Evolutionary conservation across 2,888 invertebrate genomes (phyloP).

Genomic region (Parelbella ahira): DNA sequence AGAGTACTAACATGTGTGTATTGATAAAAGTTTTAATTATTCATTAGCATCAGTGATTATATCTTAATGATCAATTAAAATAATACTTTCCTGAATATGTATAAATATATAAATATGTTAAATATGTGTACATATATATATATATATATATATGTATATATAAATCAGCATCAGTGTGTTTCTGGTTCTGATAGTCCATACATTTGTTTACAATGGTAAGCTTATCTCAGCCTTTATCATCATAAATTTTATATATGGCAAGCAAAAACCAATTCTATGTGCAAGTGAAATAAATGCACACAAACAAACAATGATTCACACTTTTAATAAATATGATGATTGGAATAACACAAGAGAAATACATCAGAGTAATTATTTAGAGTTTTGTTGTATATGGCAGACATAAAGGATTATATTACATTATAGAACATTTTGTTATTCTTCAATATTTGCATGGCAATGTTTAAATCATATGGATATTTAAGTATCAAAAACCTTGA

Average conservation of each 20-base stretch:
- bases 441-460: neutral
- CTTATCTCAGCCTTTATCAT: constrained; percentile 8
- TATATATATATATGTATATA: constrained; percentile 1
- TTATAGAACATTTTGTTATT: neutral
- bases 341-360: neutral
- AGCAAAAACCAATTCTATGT: constrained; percentile 1
- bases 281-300: neutral
- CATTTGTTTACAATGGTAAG: constrained; percentile 14
- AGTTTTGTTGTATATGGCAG: too few relatives aligned
- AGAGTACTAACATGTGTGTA: neutral
- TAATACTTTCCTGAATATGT: constrained; percentile 4
- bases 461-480: neutral
- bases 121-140: too few relatives aligned
- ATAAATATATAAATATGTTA: too few relatives aligned
- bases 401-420: too few relatives aligned
- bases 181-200: constrained; percentile 19
- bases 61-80: neutral
- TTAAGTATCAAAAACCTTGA: neutral
- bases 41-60: constrained; percentile 1
- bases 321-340: neutral
- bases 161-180: constrained; percentile 8
- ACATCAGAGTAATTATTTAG: too few relatives aligned
- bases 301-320: neutral
- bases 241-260: neutral
- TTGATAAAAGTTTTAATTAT: neutral